phyloP scores from a whole-genome alignment of 2,113 vertebrate genomes.

The Neotragus moschatus region DNA sequence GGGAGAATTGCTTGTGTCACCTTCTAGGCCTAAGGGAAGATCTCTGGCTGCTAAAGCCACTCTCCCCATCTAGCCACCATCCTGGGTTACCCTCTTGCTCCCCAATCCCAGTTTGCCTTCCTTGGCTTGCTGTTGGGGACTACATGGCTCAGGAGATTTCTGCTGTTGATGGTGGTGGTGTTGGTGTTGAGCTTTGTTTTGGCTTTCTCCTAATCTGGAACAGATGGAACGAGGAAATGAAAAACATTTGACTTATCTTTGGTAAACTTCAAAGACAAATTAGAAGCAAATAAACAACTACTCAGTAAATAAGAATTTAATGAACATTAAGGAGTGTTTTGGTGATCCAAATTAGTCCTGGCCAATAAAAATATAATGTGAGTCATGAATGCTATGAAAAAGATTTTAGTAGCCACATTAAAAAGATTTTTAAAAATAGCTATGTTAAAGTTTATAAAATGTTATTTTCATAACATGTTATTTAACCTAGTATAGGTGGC shows the following conservation, averaged over 20 bases:
- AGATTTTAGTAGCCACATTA: not conserved
- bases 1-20: slow-evolving; percentile 36
- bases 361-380: not conserved
- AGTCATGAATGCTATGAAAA: not conserved
- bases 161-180: not conserved
- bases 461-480: not conserved
- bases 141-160: not conserved
- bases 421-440: not conserved
- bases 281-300: not conserved
- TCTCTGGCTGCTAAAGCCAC: accelerated
- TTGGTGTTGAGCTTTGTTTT: slow-evolving; percentile 1
- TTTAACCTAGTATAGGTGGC: not conserved
- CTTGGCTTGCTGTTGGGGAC: not conserved
- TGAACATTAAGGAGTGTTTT: not conserved
- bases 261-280: slow-evolving; percentile 14
- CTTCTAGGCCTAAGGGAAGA: not conserved
- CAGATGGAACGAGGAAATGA: slow-evolving; percentile 31
- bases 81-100: accelerated
- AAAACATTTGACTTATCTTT: slow-evolving; percentile 9
- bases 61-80: not conserved
- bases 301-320: not conserved
- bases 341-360: not conserved
- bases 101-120: not conserved
- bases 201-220: slow-evolving; percentile 40
- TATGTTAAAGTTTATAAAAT: not conserved